Evolutionary conservation across 2,113 vertebrate species (phyloP), one percentile per base, ranked within the genome.

Genomic region (Octodon degus): DNA sequence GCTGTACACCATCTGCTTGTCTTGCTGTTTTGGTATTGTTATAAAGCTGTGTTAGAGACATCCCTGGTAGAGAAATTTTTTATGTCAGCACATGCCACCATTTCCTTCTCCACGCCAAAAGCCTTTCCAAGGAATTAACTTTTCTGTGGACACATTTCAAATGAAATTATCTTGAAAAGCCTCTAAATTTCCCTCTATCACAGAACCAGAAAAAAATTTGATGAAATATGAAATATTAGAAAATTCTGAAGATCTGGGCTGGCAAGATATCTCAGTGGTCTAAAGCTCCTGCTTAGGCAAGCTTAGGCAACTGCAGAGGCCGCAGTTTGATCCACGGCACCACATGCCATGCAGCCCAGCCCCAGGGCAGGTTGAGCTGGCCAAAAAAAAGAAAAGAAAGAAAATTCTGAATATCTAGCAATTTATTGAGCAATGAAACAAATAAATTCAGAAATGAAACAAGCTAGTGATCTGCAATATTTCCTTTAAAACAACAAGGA

Each of bases 401-500:
- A 87, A 62, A 90, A 74, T 19, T 14, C 60, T 25, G 37, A 17
- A 43, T 72, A 77, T 79, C 82, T 94, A 67, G 60, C 60, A 89
- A 37, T 65, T 85, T 79, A 76, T 92, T 5, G 27, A 84, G 90
- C 8, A 94, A 87, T 55, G 9, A 32, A 76, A 10, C 67, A 74
- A 89, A 77, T 7, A 84, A 94, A 30, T 55, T 24, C 30, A 79
- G 43, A 53, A 37, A 40, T 19, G 20, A 37, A n/a, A 60, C 58
- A n/a, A 47, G 30, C 16, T 43, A 77, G 20, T 70, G 14, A 3
- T 74, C 5, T 76, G 0, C 16, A 1, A 0, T 65, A 90, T 95
- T 85, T 96, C 62, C 94, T 92, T 96, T 89, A 82, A 76, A 95
- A 80, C 74, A 89, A 91, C 17, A 53, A 81, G 43, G 2, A 89